A percentile compares a stretch with the other conserved stretches of the same genome.
phyloP scores from a whole-genome alignment of 2,888 invertebrate species.

The Teinopalpus imperialis region DNA sequence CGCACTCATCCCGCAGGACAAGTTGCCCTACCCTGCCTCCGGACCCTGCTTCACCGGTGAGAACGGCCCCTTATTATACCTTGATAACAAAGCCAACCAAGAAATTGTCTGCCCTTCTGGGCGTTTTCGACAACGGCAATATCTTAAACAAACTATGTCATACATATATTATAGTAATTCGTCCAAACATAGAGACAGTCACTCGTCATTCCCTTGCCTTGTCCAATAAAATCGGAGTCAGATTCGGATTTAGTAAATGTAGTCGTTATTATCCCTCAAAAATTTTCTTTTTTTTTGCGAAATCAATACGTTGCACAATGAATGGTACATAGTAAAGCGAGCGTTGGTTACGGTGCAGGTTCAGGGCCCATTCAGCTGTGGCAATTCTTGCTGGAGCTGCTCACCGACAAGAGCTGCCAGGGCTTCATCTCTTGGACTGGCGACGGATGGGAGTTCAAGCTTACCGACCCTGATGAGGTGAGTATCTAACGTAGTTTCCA shows the following conservation, averaged over 20 bases:
- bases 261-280: too few species aligned
- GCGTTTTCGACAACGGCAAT: too few species aligned
- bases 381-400: constrained; percentile 97
- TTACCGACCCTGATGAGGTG: constrained; percentile 98
- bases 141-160: too few species aligned
- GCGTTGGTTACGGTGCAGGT: constrained; percentile 81
- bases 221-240: too few species aligned
- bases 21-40: constrained; percentile 74
- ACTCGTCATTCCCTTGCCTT: too few species aligned
- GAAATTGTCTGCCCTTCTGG: too few species aligned
- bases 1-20: constrained; percentile 75
- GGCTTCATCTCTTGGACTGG: constrained; percentile 99
- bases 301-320: too few species aligned
- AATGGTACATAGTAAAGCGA: constrained; percentile 69
- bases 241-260: too few species aligned
- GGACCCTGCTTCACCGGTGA: constrained; percentile 85
- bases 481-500: too few species aligned
- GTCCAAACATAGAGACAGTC: too few species aligned
- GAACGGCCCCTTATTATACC: constrained; percentile 28
- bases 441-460: constrained; percentile 99
- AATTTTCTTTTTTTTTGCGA: background rate
- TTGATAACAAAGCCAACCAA: too few species aligned
- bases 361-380: constrained; percentile 98
- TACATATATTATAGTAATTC: too few species aligned
- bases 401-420: constrained; percentile 98